Base-by-base conservation (phyloP, 1,140 invertebrate genomes). In the Parasteatoda tepidariorum region DNA sequence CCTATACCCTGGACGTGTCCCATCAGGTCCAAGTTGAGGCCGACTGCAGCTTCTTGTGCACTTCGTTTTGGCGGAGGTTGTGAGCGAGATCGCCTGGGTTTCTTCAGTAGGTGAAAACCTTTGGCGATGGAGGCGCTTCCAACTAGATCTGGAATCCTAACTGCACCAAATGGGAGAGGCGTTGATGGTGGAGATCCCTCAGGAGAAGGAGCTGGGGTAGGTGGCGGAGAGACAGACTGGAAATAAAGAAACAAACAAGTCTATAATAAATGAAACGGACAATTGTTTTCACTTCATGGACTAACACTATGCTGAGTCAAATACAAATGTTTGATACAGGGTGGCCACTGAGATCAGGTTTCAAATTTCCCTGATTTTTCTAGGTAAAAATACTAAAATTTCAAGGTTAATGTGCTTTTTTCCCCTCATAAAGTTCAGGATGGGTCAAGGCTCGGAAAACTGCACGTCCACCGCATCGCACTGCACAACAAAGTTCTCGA, bases 191-290 rank as follows among this genome's bases (percentile, higher is more conserved):
- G 90, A 87, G 91, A 90, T 84, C 91, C 90, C 88, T 92, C 92
- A 2, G 94, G 93, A 89, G 93, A 94, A 3, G 95, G 95, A 18
- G 95, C 96, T 0, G 94, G 93, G 0, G 95, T 95, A 4, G 95
- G 94, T 2, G 93, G 92, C 84, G 92, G 26, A 92, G 93, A 64
- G 92, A 92, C 24, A 92, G 93, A 0, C 79, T 84, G 38, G 24
- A 84, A 67, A 64, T 24, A 48, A 55, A 55, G 13, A 64, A 2
- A 57, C 31, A 0, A n/a, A n/a, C n/a, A n/a, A n/a, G n/a, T n/a
- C n/a, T n/a, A n/a, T n/a, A n/a, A n/a, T n/a, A n/a, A n/a, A n/a
- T n/a, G n/a, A n/a, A n/a, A n/a, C n/a, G n/a, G n/a, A n/a, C n/a
- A n/a, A n/a, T n/a, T n/a, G n/a, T n/a, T n/a, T n/a, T n/a, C n/a